Percentiles rank a stretch among this genome's conserved stretches.
Conservation (phyloP, 92 coral and sea anemone genomes). For the Zoanthus sociatus region DNA sequence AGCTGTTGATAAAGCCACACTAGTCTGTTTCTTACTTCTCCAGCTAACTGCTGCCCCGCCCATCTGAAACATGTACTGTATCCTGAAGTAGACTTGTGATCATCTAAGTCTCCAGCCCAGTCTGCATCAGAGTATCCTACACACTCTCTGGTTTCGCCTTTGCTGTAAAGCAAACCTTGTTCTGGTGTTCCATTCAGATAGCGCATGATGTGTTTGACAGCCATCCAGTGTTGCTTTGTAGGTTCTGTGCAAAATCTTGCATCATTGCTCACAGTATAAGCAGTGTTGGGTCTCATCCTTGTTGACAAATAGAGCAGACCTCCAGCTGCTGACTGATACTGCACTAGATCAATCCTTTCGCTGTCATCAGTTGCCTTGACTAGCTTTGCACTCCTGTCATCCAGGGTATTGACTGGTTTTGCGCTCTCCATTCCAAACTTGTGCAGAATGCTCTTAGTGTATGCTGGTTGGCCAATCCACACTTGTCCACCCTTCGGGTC, state of each 20-base stretch:
- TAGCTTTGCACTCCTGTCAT: slow-evolving; percentile 62
- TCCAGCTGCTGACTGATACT: background rate
- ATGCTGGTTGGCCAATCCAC: slow-evolving; percentile 60
- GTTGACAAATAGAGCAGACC: background rate
- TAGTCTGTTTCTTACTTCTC: too few species aligned
- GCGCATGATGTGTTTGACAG: background rate
- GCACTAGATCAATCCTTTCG: background rate
- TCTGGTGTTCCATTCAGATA: background rate
- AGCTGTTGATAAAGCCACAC: too few species aligned
- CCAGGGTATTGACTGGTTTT: slow-evolving; percentile 68
- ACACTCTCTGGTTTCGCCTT: background rate
- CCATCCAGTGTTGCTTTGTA: background rate
- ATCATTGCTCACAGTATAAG: slow-evolving; percentile 4
- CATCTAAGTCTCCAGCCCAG: too few species aligned
- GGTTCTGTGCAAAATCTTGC: background rate
- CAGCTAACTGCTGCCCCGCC: background rate
- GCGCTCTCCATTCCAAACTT: slow-evolving; percentile 56
- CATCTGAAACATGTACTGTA: too few species aligned
- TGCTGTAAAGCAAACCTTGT: background rate
- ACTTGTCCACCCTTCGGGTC: slow-evolving; percentile 54
- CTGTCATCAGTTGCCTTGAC: background rate
- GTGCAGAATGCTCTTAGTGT: slow-evolving; percentile 34
- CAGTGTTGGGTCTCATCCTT: background rate
- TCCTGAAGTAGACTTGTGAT: too few species aligned
- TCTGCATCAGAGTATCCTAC: too few species aligned